Base-by-base conservation (phyloP, 2,113 vertebrate genomes). In the Pedionomus torquatus region DNA sequence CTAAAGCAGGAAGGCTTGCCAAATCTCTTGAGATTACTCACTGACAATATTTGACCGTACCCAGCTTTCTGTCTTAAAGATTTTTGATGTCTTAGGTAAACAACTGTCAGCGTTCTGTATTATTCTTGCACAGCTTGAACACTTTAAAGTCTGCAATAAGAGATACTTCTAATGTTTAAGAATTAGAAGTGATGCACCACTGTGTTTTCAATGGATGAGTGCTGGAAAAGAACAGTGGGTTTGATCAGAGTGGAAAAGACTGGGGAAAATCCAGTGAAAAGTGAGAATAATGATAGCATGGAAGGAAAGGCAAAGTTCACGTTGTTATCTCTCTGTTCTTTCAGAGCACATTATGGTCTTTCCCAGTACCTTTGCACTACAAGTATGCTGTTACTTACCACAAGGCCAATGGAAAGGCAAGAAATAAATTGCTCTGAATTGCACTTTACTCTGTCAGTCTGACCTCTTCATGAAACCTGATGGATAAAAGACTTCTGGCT, bases 271-370 rank as follows among this genome's bases (percentile, higher is more conserved):
- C 17, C 15, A 41, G 17, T 57, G 71, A 54, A 74, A 92, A 91
- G 10, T 2, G 3, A 77, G 26, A 17, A 17, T 70, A 58, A 33
- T 24, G 30, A 68, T 4, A 88, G 17, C 51, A 41, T 0, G 0
- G 68, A 35, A 24, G 24, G 26, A 37, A 85, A 60, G 17, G 13
- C 9, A 12, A 46, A 83, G 9, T 71, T 72, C 10, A n/a, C 64
- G 17, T 12, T 78, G 4, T 51, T 85, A 8, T 35, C 7, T 55
- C 43, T 55, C 55, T 58, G 7, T 16, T 77, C 26, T 80, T 86
- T 72, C 6, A 28, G 54, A 15, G 17, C 5, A 21, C 11, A 9
- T 48, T 60, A 39, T 11, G 8, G 9, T 83, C 7, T 93, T 9
- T 86, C 6, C 3, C 11, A 11, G 13, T 70, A 37, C 7, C 3